phyloP scores from a whole-genome alignment of 2,113 vertebrate species.

The Oryzias melastigma region DNA sequence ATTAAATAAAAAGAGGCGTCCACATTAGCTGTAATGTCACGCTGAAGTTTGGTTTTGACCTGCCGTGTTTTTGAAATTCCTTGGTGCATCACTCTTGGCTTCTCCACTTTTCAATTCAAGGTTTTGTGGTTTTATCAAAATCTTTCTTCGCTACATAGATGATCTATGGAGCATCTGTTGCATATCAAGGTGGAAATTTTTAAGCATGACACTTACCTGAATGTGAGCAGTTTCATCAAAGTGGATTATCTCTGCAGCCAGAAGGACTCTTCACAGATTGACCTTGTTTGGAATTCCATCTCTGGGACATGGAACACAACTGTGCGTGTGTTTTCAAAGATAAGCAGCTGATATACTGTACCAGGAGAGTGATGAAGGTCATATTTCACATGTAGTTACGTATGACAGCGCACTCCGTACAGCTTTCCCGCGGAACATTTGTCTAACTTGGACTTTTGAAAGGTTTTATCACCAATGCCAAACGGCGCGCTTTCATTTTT shows the following conservation, averaged over 20 bases:
- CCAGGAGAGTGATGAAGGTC: slow-evolving; percentile 25
- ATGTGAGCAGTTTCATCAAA: slow-evolving; percentile 64
- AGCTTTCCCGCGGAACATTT: slow-evolving; percentile 14
- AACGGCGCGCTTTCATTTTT: slow-evolving; percentile 7
- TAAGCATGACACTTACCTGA: slow-evolving; percentile 43
- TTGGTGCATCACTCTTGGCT: slow-evolving; percentile 27
- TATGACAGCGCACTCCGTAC: slow-evolving; percentile 6
- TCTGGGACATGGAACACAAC: slow-evolving; percentile 45
- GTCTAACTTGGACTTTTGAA: slow-evolving; percentile 16
- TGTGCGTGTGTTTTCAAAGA: slow-evolving; percentile 60
- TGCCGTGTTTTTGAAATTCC: slow-evolving; percentile 13
- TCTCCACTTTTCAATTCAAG: slow-evolving; percentile 34
- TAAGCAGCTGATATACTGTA: slow-evolving; percentile 45
- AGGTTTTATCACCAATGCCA: slow-evolving; percentile 7
- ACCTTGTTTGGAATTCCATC: slow-evolving; percentile 61
- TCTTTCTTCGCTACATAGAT: slow-evolving; percentile 18
- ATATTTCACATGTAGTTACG: slow-evolving; percentile 15
- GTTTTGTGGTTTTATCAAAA: slow-evolving; percentile 15
- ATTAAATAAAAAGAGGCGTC: slow-evolving; percentile 8
- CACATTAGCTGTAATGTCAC: not conserved
- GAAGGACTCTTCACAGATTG: slow-evolving; percentile 49
- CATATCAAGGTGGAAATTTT: slow-evolving; percentile 46
- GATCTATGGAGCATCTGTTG: slow-evolving; percentile 54
- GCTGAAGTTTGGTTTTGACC: slow-evolving; percentile 7
- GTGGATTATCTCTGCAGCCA: slow-evolving; percentile 53